Base-by-base conservation (phyloP, 2,888 invertebrate genomes). In the Mythimna lalbum region DNA sequence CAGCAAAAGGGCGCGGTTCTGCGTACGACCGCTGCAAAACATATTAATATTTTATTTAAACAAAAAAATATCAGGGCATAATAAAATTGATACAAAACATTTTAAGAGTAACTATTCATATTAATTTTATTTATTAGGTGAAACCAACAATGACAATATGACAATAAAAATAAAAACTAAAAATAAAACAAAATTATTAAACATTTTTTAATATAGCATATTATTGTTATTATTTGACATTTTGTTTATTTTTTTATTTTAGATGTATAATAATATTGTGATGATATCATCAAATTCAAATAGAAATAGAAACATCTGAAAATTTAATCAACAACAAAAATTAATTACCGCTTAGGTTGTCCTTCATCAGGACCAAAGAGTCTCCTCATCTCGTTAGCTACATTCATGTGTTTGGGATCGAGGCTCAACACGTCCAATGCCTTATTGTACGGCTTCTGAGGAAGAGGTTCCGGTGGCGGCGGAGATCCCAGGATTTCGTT, bases 401-500 rank as follows among this genome's bases (percentile, higher is more conserved):
- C 82, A 59, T 90, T 90, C 9, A 94, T 73, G 74, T 90, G 73
- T 63, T 87, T 90, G 0, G 83, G 63, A 9, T 90, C 78, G 1
- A 90, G 12, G 0, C 64, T 56, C 17, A 86, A 52, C 0, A 77
- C 31, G 9, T 60, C 7, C 23, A 66, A 52, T 21, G 67, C 21
- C 52, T 33, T 27, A 31, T 59, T 23, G 33, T n/a, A n/a, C 63
- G 57, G 56, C 61, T 39, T 0, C 19, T 6, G 0, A n/a, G 10
- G 10, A 3, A 70, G 63, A 0, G 14, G 1, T n/a, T 19, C 31
- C 31, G 80, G 64, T 4, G 80, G 69, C 4, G 83, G 74, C 0
- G 90, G 92, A 4, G 82, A 63, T 0, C 93, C 93, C 7, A 94
- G 81, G 2, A 93, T 10, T 0, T 87, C 89, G 50, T 94, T 93